These are phyloP conservation scores for Achatina immaculata DNA, from an alignment of 1,140 invertebrate genomes.

Conservation along the genomic window DNA sequence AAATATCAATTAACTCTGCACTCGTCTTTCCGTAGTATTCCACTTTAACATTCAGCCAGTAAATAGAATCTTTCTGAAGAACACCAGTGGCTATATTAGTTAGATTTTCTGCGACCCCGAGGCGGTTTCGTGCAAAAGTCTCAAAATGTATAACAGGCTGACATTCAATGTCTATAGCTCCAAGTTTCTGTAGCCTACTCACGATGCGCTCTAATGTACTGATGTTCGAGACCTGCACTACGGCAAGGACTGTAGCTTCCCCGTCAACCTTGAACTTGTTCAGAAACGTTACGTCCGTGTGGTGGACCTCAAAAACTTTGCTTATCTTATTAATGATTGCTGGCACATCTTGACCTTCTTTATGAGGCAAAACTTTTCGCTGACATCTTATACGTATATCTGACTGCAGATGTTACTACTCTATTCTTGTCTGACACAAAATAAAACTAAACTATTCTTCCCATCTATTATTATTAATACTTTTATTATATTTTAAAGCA, in stretches of 20 bases:
- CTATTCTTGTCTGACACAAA: too few relatives aligned
- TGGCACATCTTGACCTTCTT: background rate
- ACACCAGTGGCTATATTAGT: conserved; percentile 18
- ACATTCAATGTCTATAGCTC: conserved; percentile 46
- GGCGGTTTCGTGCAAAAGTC: conserved; percentile 48
- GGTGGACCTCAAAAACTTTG: background rate
- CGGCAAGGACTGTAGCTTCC: conserved; percentile 37
- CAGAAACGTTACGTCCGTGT: background rate
- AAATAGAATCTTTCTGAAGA: conserved; percentile 44
- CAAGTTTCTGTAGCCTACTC: conserved; percentile 50
- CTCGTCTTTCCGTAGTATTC: conserved; percentile 44
- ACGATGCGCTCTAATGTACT: conserved; percentile 52
- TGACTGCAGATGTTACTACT: too few relatives aligned
- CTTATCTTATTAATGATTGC: background rate
- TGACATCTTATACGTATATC: too few relatives aligned
- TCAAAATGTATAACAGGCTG: conserved; percentile 49
- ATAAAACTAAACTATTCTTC: too few relatives aligned
- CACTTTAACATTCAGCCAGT: conserved; percentile 50
- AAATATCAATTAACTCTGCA: conserved; percentile 46
- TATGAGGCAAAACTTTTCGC: background rate
- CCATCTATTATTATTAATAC: too few relatives aligned
- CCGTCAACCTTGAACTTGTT: background rate
- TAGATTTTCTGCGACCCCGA: conserved; percentile 33
- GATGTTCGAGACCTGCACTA: conserved; percentile 53
- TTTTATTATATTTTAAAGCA: too few relatives aligned